These are phyloP conservation scores for Aplysina aerophoba DNA, from an alignment of 37 sponge, comb jelly and placozoan genomes.

Conservation along the genomic window DNA sequence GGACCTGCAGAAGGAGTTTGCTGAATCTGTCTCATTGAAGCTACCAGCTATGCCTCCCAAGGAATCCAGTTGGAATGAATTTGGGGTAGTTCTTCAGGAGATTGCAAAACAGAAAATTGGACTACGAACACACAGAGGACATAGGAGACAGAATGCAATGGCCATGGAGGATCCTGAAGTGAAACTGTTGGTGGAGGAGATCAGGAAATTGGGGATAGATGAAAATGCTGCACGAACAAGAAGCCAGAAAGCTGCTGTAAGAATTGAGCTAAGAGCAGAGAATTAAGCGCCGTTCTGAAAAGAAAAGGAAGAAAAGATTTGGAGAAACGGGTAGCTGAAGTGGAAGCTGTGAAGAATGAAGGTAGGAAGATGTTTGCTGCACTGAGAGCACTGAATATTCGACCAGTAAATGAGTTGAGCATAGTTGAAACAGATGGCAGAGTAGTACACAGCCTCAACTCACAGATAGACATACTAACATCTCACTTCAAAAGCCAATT, in stretches of 20 bases:
- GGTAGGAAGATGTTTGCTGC: slow-evolving; percentile 19
- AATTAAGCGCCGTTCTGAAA: not conserved
- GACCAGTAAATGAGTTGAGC: not conserved
- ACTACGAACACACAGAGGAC: not conserved
- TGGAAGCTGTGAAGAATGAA: not conserved
- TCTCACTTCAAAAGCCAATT: not conserved
- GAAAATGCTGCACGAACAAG: not conserved
- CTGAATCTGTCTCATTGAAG: not conserved
- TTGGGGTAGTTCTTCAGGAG: not conserved
- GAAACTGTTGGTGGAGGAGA: too few species aligned
- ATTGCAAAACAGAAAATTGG: not conserved
- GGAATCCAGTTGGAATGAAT: not conserved
- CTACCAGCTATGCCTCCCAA: not conserved
- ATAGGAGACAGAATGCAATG: too few species aligned
- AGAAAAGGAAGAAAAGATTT: not conserved
- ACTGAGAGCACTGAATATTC: not conserved
- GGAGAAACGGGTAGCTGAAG: not conserved
- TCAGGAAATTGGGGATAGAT: too few species aligned
- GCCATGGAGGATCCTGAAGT: too few species aligned
- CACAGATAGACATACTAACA: not conserved
- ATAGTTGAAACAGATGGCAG: not conserved
- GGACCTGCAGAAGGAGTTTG: not conserved
- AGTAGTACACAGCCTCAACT: not conserved
- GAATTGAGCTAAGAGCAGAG: not conserved
- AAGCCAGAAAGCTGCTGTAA: slow-evolving; percentile 5